A percentile compares a stretch with the other conserved stretches of the same genome.
Conservation (phyloP, 2,797 vertebrate species). For the Columba guinea region DNA sequence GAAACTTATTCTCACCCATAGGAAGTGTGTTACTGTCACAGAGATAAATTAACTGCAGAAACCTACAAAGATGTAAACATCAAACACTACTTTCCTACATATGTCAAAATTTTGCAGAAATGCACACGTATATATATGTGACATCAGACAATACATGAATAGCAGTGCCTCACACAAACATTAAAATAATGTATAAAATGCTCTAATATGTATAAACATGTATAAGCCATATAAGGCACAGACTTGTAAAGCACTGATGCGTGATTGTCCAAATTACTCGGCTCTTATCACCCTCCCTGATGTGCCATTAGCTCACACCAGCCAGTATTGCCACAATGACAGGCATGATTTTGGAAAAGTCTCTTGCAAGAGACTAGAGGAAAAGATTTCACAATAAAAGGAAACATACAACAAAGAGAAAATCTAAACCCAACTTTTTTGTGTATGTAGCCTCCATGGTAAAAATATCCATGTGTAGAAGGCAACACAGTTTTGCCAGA, state of each 20-base stretch:
- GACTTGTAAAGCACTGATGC: fast-evolving
- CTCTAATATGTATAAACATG: background rate
- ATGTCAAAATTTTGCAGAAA: background rate
- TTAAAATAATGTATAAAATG: background rate
- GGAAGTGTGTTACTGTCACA: background rate
- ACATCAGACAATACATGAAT: background rate
- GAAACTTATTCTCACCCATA: background rate
- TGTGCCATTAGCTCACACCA: fast-evolving
- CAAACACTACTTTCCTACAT: background rate
- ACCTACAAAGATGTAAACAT: background rate
- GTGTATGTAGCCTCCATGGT: too few relatives aligned
- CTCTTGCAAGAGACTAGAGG: background rate
- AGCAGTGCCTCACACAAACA: background rate
- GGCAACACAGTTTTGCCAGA: background rate
- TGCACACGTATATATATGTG: fast-evolving
- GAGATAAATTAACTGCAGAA: background rate
- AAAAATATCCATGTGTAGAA: fast-evolving
- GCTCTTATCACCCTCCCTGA: background rate
- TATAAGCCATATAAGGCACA: background rate
- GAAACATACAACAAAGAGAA: background rate
- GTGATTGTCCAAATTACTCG: fast-evolving
- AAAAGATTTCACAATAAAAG: background rate
- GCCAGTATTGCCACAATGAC: background rate
- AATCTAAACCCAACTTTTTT: background rate
- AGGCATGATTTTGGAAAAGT: background rate